Base-by-base conservation (phyloP, 64 coral and sea anemone genomes). In the Porites lutea region DNA sequence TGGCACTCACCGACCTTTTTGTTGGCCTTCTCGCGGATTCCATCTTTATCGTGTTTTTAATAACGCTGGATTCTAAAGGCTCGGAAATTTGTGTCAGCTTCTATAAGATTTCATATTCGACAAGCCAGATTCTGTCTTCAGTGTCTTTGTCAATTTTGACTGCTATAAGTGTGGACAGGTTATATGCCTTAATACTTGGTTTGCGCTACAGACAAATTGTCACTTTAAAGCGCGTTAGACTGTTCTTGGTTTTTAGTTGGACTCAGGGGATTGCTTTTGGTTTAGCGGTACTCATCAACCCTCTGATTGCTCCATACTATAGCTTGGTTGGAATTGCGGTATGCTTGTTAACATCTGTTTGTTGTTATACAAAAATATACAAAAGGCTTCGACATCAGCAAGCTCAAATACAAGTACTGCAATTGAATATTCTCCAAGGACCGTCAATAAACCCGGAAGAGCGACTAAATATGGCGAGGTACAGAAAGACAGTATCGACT, bases 161-260 rank as follows among this genome's bases (percentile, higher is more conserved):
- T 5, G 46, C 73, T n/a, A 76, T 76, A 52, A 76, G 73, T 18
- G 48, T 76, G 73, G 73, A 76, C 73, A 76, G 73, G 18, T 15
- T 76, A 15, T 18, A 50, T 18, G 73, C 73, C 46, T 18, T 76
- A 48, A 50, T 51, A 48, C 73, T 76, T 13, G 73, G 73, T 10
- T 18, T 76, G 47, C 49, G 48, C 16, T 76, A 76, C 73, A 76
- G 73, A 76, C 14, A 76, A 15, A 44, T 76, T 13, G 73, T 76
- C 37, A 76, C 73, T 52, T 76, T 15, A 18, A 76, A 76, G 15
- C 73, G 73, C 4, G 73, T 51, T 15, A 1, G 16, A 19, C 5
- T 76, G 45, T 18, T 51, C 8, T 45, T 76, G 15, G 7, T 76
- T 15, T 76, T 1, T 76, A 8, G 49, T 76, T 76, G 73, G 73